Evolutionary conservation across 1,140 invertebrate genomes (phyloP).

Genomic region (Acarapis woodi): DNA sequence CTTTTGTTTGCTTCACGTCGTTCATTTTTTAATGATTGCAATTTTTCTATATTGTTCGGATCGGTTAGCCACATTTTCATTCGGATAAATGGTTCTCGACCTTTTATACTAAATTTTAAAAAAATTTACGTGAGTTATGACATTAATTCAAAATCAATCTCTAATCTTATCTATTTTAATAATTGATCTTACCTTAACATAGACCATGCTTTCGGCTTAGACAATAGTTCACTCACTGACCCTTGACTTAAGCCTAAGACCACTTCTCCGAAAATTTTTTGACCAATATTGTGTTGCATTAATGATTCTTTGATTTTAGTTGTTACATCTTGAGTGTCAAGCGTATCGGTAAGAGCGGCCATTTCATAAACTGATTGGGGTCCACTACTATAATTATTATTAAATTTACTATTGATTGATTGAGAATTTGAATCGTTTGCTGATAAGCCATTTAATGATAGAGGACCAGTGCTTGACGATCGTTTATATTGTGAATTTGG

Average conservation of each 20-base stretch:
- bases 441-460: background rate
- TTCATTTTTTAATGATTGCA: conserved; percentile 62
- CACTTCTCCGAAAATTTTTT: conserved; percentile 91
- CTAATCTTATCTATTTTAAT: no score
- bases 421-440: background rate
- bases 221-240: conserved; percentile 79
- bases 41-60: conserved; percentile 56
- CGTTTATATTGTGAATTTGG: no score
- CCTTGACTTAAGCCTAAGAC: conserved; percentile 84
- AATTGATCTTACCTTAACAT: no score
- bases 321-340: conserved; percentile 84
- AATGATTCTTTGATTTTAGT: conserved; percentile 89
- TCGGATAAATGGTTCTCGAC: conserved; percentile 82
- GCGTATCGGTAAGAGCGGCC: conserved; percentile 74
- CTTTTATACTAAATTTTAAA: conserved; percentile 97
- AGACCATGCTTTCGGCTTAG: conserved; percentile 95
- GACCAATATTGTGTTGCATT: conserved; percentile 83
- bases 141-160: no score
- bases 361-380: conserved; percentile 57
- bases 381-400: background rate
- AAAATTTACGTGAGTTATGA: no score
- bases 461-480: background rate
- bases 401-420: background rate
- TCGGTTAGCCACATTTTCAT: conserved; percentile 94
- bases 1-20: conserved; percentile 28